Conservation (phyloP, 2,888 invertebrate species). For the Criorhina ranunculi region DNA sequence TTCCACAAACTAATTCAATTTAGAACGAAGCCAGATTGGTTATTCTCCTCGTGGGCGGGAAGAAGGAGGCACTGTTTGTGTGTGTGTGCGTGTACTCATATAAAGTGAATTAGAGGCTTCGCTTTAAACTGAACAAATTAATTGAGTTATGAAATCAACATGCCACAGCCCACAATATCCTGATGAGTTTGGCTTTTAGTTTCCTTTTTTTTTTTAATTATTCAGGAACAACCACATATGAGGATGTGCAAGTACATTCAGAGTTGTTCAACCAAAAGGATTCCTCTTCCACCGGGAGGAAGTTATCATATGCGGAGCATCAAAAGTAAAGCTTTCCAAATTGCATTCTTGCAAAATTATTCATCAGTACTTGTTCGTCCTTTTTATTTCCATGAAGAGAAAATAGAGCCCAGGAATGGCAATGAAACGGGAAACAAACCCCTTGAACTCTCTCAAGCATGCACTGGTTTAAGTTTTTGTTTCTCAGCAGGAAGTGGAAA, state of each 20-base stretch:
- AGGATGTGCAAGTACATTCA: conserved; percentile 5
- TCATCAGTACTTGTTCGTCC: conserved; percentile 46
- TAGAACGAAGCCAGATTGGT: conserved; percentile 53
- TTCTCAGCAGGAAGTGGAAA: conserved; percentile 21
- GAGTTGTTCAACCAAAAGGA: conserved; percentile 37
- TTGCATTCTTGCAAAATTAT: conserved; percentile 74
- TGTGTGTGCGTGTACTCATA: conserved; percentile 24
- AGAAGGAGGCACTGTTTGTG: neutral
- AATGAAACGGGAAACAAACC: conserved; percentile 34
- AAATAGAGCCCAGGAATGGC: conserved; percentile 34
- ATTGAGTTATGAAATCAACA: conserved; percentile 72
- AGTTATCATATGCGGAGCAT: conserved; percentile 46
- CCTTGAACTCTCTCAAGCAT: conserved; percentile 51
- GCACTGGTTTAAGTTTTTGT: conserved; percentile 61
- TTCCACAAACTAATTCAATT: conserved; percentile 73
- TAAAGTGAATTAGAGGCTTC: conserved; percentile 60
- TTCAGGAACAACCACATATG: conserved; percentile 15
- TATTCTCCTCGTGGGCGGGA: conserved; percentile 9
- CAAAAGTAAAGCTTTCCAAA: conserved; percentile 56
- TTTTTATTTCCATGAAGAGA: conserved; percentile 22
- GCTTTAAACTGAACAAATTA: conserved; percentile 70
- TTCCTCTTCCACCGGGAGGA: conserved; percentile 25
- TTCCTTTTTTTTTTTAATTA: conserved; percentile 32
- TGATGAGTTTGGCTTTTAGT: conserved; percentile 51
- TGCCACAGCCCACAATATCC: conserved; percentile 15